These are phyloP conservation scores for Tiphia femorata DNA, from an alignment of 2,888 invertebrate species.

Conservation along the genomic window DNA sequence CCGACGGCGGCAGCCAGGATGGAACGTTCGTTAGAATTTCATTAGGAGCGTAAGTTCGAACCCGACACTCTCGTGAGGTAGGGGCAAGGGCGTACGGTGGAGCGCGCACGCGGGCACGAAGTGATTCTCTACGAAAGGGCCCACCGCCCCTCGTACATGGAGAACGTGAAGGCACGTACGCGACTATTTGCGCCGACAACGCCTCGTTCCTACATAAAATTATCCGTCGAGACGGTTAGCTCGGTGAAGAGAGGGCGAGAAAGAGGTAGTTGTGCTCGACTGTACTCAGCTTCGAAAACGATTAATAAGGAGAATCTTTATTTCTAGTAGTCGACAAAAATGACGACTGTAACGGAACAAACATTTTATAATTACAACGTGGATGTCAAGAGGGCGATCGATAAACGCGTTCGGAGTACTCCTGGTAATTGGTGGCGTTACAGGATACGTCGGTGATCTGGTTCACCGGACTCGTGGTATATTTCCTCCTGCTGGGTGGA, in stretches of 20 bases:
- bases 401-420: constrained; percentile 52
- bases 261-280: too few relatives aligned
- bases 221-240: too few relatives aligned
- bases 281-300: not conserved
- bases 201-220: too few relatives aligned
- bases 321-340: not conserved
- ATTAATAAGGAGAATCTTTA: not conserved
- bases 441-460: constrained; percentile 56
- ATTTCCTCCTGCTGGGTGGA: constrained; percentile 49
- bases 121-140: constrained; percentile 34
- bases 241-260: too few relatives aligned
- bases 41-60: constrained; percentile 42
- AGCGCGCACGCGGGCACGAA: too few relatives aligned
- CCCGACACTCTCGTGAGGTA: too few relatives aligned
- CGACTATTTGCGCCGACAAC: not conserved
- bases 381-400: too few relatives aligned
- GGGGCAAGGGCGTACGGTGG: too few relatives aligned
- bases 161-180: not conserved
- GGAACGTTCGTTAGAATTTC: constrained; percentile 53
- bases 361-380: too few relatives aligned
- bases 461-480: constrained; percentile 54
- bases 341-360: too few relatives aligned
- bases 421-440: constrained; percentile 51
- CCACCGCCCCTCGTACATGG: not conserved
- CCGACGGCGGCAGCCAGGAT: constrained; percentile 6